Conservation (phyloP, 2,888 invertebrate species). For the Conus canariensis region DNA sequence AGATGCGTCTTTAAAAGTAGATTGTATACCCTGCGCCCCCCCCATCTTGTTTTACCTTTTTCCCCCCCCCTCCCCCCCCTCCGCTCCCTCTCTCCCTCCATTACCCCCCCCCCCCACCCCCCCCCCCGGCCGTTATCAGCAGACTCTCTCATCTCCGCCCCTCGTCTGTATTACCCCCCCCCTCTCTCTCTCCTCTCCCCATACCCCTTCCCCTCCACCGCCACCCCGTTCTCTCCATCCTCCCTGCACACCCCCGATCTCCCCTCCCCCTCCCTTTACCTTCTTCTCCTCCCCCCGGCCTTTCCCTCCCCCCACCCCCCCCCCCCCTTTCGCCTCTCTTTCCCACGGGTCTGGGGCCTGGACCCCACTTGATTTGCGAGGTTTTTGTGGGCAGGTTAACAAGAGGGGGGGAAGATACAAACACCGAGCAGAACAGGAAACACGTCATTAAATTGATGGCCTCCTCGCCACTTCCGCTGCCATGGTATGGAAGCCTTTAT, state of each 20-base stretch:
- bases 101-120: neutral
- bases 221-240: neutral
- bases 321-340: neutral
- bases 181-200: neutral
- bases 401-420: neutral
- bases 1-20: too few species aligned
- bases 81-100: neutral
- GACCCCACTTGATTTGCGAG: neutral
- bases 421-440: neutral
- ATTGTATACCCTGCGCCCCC: neutral
- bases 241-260: neutral
- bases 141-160: neutral
- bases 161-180: neutral
- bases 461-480: neutral
- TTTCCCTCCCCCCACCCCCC: neutral
- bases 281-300: neutral
- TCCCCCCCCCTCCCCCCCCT: neutral
- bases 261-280: neutral
- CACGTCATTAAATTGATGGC: constrained; percentile 10
- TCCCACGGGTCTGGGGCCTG: neutral
- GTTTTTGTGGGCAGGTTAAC: neutral
- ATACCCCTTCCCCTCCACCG: neutral
- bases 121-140: too few species aligned
- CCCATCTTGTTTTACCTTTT: neutral
- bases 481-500: neutral